Evolutionary conservation across 2,888 invertebrate species (phyloP).

Genomic region (Drosophila lacicola): DNA sequence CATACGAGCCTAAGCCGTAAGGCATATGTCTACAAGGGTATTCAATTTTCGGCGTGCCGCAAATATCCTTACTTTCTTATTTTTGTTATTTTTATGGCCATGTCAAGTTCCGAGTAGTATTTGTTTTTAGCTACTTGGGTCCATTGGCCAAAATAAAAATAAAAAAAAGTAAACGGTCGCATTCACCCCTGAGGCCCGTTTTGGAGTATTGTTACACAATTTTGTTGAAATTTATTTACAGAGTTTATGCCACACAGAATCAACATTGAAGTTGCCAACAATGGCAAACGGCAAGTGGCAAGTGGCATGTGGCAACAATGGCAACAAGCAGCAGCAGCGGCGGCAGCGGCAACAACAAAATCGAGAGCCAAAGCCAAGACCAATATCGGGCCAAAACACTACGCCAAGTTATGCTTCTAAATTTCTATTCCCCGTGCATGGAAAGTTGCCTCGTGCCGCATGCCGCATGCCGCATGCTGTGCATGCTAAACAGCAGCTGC

Average conservation of each 20-base stretch:
- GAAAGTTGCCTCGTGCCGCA: conserved; percentile 45
- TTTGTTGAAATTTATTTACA: conserved; percentile 80
- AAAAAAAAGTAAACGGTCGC: conserved; percentile 25
- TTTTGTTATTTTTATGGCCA: conserved; percentile 48
- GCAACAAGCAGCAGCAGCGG: conserved; percentile 15
- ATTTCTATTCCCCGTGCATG: conserved; percentile 74
- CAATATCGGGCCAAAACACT: conserved; percentile 69
- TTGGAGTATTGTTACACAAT: conserved; percentile 79
- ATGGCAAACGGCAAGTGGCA: conserved; percentile 32
- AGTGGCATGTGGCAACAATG: conserved; percentile 23
- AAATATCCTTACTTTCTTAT: background rate
- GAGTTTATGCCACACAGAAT: conserved; percentile 78
- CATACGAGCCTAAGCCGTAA: background rate
- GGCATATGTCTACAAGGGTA: background rate
- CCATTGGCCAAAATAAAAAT: conserved; percentile 23
- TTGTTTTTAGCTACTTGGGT: conserved; percentile 39
- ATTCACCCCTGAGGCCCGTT: conserved; percentile 71
- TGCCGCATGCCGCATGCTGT: conserved; percentile 61
- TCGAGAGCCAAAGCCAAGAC: conserved; percentile 49
- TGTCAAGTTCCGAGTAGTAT: conserved; percentile 59
- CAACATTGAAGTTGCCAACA: conserved; percentile 77
- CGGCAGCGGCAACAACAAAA: conserved; percentile 39
- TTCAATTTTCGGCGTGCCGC: background rate
- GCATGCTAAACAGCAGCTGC: conserved; percentile 66
- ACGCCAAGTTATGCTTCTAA: conserved; percentile 74